Conservation (phyloP, 1,140 invertebrate species). For the Sminthurides bifidus region DNA sequence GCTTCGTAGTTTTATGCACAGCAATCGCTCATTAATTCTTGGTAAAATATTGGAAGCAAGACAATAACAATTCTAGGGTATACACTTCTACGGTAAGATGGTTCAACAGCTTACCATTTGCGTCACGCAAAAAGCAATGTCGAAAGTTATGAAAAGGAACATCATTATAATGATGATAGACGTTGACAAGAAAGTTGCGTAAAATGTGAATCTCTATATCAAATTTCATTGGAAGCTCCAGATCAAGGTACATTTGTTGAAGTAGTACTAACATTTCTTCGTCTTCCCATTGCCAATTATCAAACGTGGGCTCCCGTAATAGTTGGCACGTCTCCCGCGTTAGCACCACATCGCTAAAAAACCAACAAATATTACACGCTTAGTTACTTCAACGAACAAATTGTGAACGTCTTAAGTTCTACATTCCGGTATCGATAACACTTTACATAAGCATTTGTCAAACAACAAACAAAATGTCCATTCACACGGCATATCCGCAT, state of each 20-base stretch:
- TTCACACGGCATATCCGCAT: no score
- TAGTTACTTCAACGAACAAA: no score
- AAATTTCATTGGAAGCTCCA: slow-evolving; percentile 61
- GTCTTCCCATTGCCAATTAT: slow-evolving; percentile 71
- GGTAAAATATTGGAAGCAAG: no score
- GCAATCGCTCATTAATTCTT: no score
- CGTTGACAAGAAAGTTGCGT: slow-evolving; percentile 47
- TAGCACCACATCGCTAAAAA: slow-evolving; percentile 50
- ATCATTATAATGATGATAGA: slow-evolving; percentile 80
- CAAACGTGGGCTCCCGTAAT: slow-evolving; percentile 62
- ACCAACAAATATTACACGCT: slow-evolving; percentile 4
- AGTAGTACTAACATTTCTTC: slow-evolving; percentile 67
- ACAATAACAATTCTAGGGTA: no score
- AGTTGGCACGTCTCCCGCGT: slow-evolving; percentile 47
- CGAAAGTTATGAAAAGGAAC: slow-evolving; percentile 84
- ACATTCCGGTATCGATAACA: no score
- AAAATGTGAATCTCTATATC: slow-evolving; percentile 52
- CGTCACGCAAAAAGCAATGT: slow-evolving; percentile 76
- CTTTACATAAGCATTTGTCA: no score
- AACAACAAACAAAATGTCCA: no score
- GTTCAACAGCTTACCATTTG: slow-evolving; percentile 58
- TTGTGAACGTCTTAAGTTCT: no score
- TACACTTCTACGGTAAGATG: no score
- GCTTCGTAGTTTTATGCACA: background rate
- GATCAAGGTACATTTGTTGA: slow-evolving; percentile 68